These are phyloP conservation scores for Coryphaenoides rupestris DNA, from an alignment of 2,113 vertebrate species.

Conservation along the genomic window DNA sequence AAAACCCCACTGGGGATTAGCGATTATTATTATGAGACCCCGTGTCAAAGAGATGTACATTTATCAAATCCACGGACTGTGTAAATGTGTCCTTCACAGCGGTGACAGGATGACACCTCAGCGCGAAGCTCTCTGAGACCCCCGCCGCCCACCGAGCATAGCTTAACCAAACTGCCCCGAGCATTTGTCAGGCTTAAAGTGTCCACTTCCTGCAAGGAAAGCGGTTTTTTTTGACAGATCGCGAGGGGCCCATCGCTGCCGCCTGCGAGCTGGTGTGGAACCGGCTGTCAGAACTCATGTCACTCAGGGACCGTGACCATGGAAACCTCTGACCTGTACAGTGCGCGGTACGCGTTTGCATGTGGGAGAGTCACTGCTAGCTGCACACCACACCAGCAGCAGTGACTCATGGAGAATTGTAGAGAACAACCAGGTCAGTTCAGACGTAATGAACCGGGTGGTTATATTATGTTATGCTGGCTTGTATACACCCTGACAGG, in stretches of 20 bases:
- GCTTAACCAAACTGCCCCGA: neutral
- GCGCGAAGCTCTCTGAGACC: neutral
- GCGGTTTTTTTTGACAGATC: slow-evolving; percentile 8
- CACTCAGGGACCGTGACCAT: slow-evolving; percentile 9
- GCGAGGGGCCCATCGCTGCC: neutral
- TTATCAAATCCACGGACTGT: no score
- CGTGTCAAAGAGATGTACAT: no score
- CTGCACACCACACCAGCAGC: no score
- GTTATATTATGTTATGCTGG: no score
- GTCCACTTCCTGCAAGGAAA: neutral
- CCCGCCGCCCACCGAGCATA: neutral
- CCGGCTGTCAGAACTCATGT: slow-evolving; percentile 25
- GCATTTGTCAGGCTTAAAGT: neutral
- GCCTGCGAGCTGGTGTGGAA: slow-evolving; percentile 14
- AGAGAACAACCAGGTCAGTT: no score
- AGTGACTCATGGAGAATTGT: no score
- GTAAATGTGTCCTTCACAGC: no score
- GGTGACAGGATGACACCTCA: no score
- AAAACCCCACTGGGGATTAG: no score
- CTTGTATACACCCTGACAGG: no score
- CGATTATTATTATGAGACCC: no score
- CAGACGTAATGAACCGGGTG: no score
- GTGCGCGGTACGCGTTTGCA: neutral
- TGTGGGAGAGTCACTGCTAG: neutral
- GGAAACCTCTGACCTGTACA: slow-evolving; percentile 22